Base-by-base conservation (phyloP, 2,797 vertebrate species). In the Halcyon chelicuti region DNA sequence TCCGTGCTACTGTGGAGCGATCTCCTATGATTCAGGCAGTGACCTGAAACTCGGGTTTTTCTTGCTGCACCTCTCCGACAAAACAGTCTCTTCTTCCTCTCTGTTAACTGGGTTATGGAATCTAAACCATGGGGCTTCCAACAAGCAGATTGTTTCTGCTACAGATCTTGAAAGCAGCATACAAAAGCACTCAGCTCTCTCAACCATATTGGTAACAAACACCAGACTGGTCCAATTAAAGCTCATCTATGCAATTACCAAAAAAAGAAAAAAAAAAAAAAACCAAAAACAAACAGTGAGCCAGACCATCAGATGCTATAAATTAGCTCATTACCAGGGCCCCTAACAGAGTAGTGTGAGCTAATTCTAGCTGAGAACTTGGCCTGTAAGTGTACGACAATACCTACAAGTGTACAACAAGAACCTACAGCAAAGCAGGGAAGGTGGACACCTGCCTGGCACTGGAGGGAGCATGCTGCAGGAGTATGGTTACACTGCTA, bases 11-110 rank as follows among this genome's bases (percentile, higher is more conserved):
- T 85, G 63, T 14, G 9, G 23, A 76, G 75, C 88, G 16, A 85
- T 68, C 40, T 83, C 29, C 14, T 31, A 12, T 28, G 46, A 65
- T 75, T 66, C 72, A 90, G 62, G 35, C 25, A 76, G 42, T 17
- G 55, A 77, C 79, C 51, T 86, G 89, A 96, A 94, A 89, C 54
- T 91, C 87, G 49, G 68, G 87, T 86, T 88, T 91, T 76, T 90
- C 72, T 88, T 78, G 89, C 66, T 75, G 67, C 42, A 62, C 70
- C 37, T 86, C 40, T 39, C 26, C 71, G 42, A 62, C 3, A 35
- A 58, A 92, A 57, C 5, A 93, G 46, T n/a, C 14, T 86, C 61
- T 80, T 74, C 47, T 71, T 94, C 61, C 29, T 65, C 51, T n/a
- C 19, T 62, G 17, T 51, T 73, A 76, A 74, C n/a, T 39, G 10